These are phyloP conservation scores for Odocoileus virginianus DNA, from an alignment of 2,113 vertebrate genomes.

Conservation along the genomic window DNA sequence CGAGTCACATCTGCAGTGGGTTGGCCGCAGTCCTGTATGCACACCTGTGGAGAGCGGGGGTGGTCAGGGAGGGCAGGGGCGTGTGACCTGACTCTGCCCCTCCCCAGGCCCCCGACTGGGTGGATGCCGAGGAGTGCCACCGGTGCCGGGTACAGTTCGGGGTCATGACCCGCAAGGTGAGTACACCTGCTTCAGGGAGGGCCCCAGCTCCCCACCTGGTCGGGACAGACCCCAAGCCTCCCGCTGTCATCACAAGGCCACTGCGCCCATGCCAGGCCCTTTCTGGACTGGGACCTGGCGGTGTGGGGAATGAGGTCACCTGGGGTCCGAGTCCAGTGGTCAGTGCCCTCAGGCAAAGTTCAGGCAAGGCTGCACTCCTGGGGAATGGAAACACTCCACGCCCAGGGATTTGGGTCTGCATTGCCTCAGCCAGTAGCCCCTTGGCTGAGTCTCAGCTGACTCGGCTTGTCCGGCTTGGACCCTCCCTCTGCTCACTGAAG, in stretches of 20 bases:
- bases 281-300: not conserved
- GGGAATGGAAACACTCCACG: not conserved
- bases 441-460: too few species aligned
- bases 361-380: rapidly evolving
- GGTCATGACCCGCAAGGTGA: constrained; percentile 96
- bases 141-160: constrained; percentile 97
- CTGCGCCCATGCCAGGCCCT: rapidly evolving
- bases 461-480: not conserved
- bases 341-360: rapidly evolving
- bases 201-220: not conserved
- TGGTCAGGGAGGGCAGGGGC: rapidly evolving
- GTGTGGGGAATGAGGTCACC: not conserved
- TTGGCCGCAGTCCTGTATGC: not conserved
- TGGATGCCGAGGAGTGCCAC: constrained; percentile 98
- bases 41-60: rapidly evolving
- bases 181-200: not conserved
- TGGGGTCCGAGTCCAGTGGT: not conserved
- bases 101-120: constrained; percentile 95
- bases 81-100: rapidly evolving
- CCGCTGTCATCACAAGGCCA: rapidly evolving
- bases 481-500: rapidly evolving
- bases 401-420: rapidly evolving
- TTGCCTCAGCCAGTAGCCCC: rapidly evolving
- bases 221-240: not conserved
- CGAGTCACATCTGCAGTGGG: not conserved